Conservation (phyloP, 1,140 invertebrate genomes). For the Druon quercuslanigerum region DNA sequence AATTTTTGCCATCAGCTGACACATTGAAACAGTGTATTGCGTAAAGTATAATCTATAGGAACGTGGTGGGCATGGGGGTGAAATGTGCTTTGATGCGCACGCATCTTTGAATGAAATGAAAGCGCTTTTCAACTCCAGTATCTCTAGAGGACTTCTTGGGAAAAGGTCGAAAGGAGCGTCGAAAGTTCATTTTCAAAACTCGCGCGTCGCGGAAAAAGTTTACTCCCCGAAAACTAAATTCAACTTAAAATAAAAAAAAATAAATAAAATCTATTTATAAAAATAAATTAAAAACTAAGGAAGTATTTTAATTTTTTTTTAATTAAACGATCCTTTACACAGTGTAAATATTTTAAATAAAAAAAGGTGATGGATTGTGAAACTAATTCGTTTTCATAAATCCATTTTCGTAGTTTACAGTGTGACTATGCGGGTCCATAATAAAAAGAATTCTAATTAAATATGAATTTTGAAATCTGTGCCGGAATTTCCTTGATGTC, state of each 20-base stretch:
- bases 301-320: too few relatives aligned
- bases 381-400: too few relatives aligned
- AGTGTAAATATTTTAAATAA: too few relatives aligned
- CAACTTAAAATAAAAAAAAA: background rate
- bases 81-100: constrained; percentile 49
- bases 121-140: constrained; percentile 56
- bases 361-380: too few relatives aligned
- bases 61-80: background rate
- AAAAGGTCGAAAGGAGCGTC: constrained; percentile 31
- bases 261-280: background rate
- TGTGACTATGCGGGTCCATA: too few relatives aligned
- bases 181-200: constrained; percentile 2
- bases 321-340: too few relatives aligned
- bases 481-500: too few relatives aligned
- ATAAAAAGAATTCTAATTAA: too few relatives aligned
- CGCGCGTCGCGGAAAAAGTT: background rate
- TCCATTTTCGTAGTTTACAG: background rate
- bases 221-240: background rate
- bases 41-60: background rate
- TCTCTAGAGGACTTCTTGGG: constrained; percentile 46
- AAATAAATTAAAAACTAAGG: too few relatives aligned
- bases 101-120: constrained; percentile 63
- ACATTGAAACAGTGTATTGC: background rate
- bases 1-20: constrained; percentile 19
- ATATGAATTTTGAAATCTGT: too few relatives aligned